A percentile compares a stretch with the other conserved stretches of the same genome.
These are phyloP conservation scores for Macrosteles quadrilineatus DNA, from an alignment of 1,140 invertebrate genomes.

Conservation along the genomic window DNA sequence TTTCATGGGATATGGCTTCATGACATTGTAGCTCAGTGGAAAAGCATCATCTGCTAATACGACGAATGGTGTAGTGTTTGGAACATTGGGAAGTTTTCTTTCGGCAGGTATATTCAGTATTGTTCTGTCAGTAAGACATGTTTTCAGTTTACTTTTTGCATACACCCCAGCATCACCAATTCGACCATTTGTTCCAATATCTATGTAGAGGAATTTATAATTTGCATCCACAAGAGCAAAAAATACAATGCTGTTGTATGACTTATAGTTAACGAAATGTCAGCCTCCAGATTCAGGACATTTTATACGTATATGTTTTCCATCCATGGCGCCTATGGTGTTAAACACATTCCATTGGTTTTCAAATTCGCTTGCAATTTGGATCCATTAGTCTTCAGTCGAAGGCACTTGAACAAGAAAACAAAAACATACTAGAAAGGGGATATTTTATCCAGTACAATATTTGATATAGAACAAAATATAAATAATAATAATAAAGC, in stretches of 20 bases:
- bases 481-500: no score
- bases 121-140: not conserved
- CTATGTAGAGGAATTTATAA: conserved; percentile 41
- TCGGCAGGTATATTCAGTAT: not conserved
- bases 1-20: no score
- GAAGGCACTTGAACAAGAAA: not conserved
- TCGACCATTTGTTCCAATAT: conserved; percentile 1
- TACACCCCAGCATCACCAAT: no score
- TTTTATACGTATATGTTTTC: conserved; percentile 41
- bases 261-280: conserved; percentile 43
- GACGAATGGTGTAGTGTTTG: no score
- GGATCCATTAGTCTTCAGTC: not conserved
- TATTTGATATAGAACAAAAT: no score
- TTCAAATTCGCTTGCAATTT: not conserved
- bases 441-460: no score
- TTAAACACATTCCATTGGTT: not conserved
- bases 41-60: no score
- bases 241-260: conserved; percentile 40
- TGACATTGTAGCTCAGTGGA: no score
- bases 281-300: conserved; percentile 38
- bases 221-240: conserved; percentile 44
- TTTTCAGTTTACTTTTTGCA: no score
- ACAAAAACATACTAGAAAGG: no score
- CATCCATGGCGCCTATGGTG: conserved; percentile 38
- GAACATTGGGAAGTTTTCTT: not conserved